phyloP scores from a whole-genome alignment of 2,888 invertebrate genomes.

The Melangyna quadrimaculata region DNA sequence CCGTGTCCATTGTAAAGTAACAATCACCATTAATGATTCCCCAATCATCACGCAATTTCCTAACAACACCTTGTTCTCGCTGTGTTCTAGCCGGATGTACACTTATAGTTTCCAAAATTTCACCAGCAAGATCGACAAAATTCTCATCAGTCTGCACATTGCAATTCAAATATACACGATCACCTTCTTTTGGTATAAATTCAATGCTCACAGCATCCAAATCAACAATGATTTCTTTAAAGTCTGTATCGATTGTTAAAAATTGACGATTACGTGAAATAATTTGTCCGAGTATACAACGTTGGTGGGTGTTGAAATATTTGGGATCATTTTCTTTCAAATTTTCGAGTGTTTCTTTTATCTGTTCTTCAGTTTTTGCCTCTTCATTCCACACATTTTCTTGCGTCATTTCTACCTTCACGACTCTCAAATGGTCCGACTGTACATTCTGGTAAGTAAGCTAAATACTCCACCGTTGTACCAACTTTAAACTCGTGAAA shows the following conservation, averaged over 20 bases:
- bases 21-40: conserved; percentile 84
- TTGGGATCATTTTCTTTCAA: conserved; percentile 73
- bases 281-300: conserved; percentile 76
- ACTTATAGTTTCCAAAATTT: conserved; percentile 84
- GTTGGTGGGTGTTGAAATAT: conserved; percentile 76
- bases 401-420: conserved; percentile 83
- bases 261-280: conserved; percentile 73
- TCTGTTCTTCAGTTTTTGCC: conserved; percentile 79
- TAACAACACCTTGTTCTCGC: conserved; percentile 80
- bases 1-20: conserved; percentile 83
- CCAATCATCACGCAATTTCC: conserved; percentile 80
- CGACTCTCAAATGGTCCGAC: conserved; percentile 82
- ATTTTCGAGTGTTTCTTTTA: conserved; percentile 73
- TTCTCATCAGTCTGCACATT: conserved; percentile 84
- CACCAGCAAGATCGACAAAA: conserved; percentile 81
- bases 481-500: conserved; percentile 81
- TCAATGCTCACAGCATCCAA: conserved; percentile 84
- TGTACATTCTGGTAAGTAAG: conserved; percentile 81
- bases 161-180: conserved; percentile 86
- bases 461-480: conserved; percentile 83
- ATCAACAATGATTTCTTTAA: conserved; percentile 82
- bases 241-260: conserved; percentile 81
- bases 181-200: conserved; percentile 87
- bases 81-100: conserved; percentile 85
- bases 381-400: conserved; percentile 83